Base-by-base conservation (phyloP, 2,113 vertebrate species). In the Turnix velox region DNA sequence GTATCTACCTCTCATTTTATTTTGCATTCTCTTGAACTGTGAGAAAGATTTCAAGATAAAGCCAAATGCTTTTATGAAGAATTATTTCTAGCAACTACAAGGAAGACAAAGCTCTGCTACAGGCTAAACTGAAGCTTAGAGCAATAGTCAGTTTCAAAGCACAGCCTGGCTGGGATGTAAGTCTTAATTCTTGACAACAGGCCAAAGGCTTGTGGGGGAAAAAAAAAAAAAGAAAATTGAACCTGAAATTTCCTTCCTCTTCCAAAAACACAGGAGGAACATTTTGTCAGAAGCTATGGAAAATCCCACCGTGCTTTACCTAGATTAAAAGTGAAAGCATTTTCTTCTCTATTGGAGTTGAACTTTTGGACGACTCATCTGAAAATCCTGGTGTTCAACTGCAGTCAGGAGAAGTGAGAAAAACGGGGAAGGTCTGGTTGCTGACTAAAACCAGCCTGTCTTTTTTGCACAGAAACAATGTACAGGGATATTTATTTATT, bases 401-500 rank as follows among this genome's bases (percentile, higher is more conserved):
- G 66, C 76, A 92, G 84, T 73, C 75, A 85, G 65, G 62, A 92
- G 75, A 84, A 85, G 86, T 42, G 37, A 81, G 86, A 33, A 88
- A 76, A 89, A 35, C 12, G 6, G 58, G 14, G 24, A 78, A 58
- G 20, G 62, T 81, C 67, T 87, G 43, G 62, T 83, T 89, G 33
- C 25, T 48, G 54, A 79, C 78, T 82, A 42, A 66, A 79, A 69
- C 74, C 24, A 69, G 85, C 78, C 84, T 83, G 72, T 25, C 45
- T 86, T 63, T 63, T 95, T 96, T 95, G 95, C 95, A 94, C 94
- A 95, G 90, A 87, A 92, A 83, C 39, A 16, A 46, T 72, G 92
- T 77, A 90, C 72, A 90, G 85, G 35, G 12, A 57, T 96, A 96
- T 92, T 96, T 94, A 96, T 92, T 96, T 94, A 94, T 94, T 91